A percentile compares a stretch with the other conserved stretches of the same genome.
Conservation (phyloP, 2,888 invertebrate species). For the Mongoloraphidia duomilia region DNA sequence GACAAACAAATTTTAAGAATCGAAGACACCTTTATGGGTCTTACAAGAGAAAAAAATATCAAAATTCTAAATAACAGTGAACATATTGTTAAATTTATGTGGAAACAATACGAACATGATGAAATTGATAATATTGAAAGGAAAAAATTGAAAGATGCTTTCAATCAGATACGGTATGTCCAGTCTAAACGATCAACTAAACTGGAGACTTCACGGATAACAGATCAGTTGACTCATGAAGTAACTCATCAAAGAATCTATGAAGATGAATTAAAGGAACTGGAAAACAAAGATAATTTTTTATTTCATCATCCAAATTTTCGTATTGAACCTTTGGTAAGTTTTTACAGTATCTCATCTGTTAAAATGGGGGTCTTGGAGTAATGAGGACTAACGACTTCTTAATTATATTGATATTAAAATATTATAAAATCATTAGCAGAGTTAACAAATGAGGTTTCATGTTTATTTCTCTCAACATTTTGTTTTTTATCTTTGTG, state of each 20-base stretch:
- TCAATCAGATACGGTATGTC: slow-evolving; percentile 19
- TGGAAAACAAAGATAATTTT: slow-evolving; percentile 23
- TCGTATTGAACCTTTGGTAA: slow-evolving; percentile 37
- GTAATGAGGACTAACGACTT: too few relatives aligned
- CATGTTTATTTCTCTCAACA: too few relatives aligned
- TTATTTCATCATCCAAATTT: slow-evolving; percentile 27
- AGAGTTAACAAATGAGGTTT: too few relatives aligned
- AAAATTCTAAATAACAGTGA: slow-evolving; percentile 40
- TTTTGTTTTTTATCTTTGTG: too few relatives aligned
- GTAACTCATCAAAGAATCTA: slow-evolving; percentile 30
- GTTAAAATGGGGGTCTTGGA: too few relatives aligned
- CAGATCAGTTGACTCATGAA: slow-evolving; percentile 21
- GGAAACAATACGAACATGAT: slow-evolving; percentile 37
- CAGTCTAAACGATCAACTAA: slow-evolving; percentile 20
- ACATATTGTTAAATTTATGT: slow-evolving; percentile 37
- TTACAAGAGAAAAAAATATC: slow-evolving; percentile 35
- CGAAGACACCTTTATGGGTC: slow-evolving; percentile 40
- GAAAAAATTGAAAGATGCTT: slow-evolving; percentile 17
- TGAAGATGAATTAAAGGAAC: slow-evolving; percentile 25
- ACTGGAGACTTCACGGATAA: slow-evolving; percentile 21
- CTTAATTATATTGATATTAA: too few relatives aligned
- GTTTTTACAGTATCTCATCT: slow-evolving; percentile 14
- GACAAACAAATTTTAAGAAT: slow-evolving; percentile 37
- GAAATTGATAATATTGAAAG: slow-evolving; percentile 25
- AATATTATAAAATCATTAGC: too few relatives aligned